These are phyloP conservation scores for Conus betulinus DNA, from an alignment of 1,140 invertebrate genomes.

Conservation along the genomic window DNA sequence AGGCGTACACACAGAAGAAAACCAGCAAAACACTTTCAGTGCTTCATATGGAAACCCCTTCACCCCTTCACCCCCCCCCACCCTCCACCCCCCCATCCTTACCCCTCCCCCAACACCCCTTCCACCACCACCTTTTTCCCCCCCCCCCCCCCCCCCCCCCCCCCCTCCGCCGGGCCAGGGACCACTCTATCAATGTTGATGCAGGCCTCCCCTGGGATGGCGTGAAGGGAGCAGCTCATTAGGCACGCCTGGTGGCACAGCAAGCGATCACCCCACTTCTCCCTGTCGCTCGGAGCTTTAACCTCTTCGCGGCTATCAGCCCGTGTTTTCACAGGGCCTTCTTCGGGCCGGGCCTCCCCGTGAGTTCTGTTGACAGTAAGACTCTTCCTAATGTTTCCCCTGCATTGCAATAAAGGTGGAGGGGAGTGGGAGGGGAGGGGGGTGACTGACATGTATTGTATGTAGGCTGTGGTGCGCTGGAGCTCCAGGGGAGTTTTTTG, in stretches of 20 bases:
- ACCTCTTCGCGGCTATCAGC: background rate
- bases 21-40: background rate
- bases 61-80: too few species aligned
- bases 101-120: too few species aligned
- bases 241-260: background rate
- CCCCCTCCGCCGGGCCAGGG: too few species aligned
- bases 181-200: background rate
- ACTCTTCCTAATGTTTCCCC: background rate
- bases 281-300: background rate
- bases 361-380: background rate
- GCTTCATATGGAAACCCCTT: too few species aligned
- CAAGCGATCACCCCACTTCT: background rate
- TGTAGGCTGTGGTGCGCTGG: too few species aligned
- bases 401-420: too few species aligned
- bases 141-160: too few species aligned
- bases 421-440: too few species aligned
- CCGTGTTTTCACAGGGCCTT: background rate
- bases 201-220: background rate
- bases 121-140: too few species aligned
- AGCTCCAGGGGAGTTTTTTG: too few species aligned
- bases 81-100: too few species aligned
- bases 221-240: background rate
- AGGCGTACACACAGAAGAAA: background rate
- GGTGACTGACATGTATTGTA: too few species aligned
- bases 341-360: background rate